Conservation (phyloP, 2,113 vertebrate genomes). For the Felis chaus region DNA sequence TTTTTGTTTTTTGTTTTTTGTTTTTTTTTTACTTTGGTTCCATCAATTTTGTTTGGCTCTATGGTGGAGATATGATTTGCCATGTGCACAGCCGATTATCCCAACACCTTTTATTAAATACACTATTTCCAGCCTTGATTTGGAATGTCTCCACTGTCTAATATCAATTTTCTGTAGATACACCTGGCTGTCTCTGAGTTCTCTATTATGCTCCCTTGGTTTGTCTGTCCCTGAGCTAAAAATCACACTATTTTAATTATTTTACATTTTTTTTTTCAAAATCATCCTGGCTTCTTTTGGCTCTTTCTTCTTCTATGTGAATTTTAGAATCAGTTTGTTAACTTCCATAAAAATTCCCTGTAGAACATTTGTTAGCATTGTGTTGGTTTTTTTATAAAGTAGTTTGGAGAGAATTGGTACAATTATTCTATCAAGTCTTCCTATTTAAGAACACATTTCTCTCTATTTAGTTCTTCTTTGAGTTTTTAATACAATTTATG, state of each 20-base stretch:
- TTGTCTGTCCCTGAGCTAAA: neutral
- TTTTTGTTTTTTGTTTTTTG: neutral
- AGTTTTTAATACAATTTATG: neutral
- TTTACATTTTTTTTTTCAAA: neutral
- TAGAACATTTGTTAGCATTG: conserved; percentile 3
- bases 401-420: neutral
- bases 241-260: neutral
- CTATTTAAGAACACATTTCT: neutral
- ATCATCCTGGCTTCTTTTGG: neutral
- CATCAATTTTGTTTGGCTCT: neutral
- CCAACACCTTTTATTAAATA: neutral
- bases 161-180: neutral
- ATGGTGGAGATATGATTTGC: neutral
- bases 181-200: neutral
- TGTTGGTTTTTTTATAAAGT: neutral
- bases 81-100: neutral
- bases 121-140: neutral
- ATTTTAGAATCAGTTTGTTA: conserved; percentile 25
- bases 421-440: neutral
- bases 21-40: neutral
- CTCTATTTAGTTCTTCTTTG: neutral
- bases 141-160: neutral
- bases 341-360: neutral
- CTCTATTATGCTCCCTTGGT: neutral
- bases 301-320: neutral